Base-by-base conservation (phyloP, 1,140 invertebrate genomes). In the Mylabris phalerata region DNA sequence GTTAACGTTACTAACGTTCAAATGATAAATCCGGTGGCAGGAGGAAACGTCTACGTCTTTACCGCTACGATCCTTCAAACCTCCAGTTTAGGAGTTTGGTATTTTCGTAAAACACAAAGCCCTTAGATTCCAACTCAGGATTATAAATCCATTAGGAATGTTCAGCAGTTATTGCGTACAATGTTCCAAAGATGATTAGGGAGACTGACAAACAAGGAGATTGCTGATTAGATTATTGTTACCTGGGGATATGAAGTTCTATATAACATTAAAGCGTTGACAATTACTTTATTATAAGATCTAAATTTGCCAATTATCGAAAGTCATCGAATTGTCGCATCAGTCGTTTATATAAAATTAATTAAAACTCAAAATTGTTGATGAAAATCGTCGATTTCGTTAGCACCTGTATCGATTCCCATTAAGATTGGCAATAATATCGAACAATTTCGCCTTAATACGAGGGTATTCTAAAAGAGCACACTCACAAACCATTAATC, bases 201-300 rank as follows among this genome's bases (percentile, higher is more conserved):
- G 57, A 48, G 47, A 49, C 61, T 61, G 62, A 61, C 61, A 61
- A 62, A 61, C 57, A 55, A 65, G 54, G 50, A 61, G 55, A 67
- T 63, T 66, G 59, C 60, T 65, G 66, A 69, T 69, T 67, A 69
- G 56, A 63, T 63, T 64, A 69, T 61, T 63, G 61, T 64, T 66
- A 65, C 66, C 66, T 68, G 63, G 66, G 66, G 66, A 68, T 58
- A 67, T 59, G 59, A 65, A 64, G 51, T 66, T 63, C 54, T 59
- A 48, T 9, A 51, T 47, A 59, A 56, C 59, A 59, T 42, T 61
- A 55, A 49, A 59, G 50, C 61, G 65, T 62, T 61, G 65, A 65
- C 63, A 63, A 65, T 50, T 55, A 57, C 56, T 51, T 44, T 58
- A 50, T 50, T 59, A 42, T 11, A 19, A 48, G 58, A 65, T 65